These are phyloP conservation scores for Acleris holmiana DNA, from an alignment of 2,888 invertebrate genomes.

Conservation along the genomic window DNA sequence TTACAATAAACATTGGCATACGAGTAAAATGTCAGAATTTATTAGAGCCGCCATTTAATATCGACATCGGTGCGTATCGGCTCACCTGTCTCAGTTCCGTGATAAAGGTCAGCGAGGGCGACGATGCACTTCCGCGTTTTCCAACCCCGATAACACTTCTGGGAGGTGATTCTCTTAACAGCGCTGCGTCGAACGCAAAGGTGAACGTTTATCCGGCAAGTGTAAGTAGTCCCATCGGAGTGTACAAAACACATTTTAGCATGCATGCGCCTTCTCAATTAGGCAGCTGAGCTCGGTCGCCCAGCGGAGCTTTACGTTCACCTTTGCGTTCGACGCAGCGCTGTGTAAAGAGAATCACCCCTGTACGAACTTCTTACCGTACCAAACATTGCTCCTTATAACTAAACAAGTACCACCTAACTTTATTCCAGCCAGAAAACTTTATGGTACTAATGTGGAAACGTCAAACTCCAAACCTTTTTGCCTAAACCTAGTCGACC, in stretches of 20 bases:
- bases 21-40: constrained; percentile 25
- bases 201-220: no score
- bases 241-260: no score
- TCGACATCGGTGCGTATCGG: constrained; percentile 45
- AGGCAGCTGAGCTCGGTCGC: no score
- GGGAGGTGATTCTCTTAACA: no score
- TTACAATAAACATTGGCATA: constrained; percentile 19
- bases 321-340: no score
- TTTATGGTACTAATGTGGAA: constrained; percentile 11
- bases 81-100: constrained; percentile 44
- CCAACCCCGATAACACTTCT: constrained; percentile 33
- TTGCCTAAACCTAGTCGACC: constrained; percentile 20
- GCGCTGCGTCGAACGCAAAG: no score
- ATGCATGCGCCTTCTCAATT: no score
- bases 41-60: constrained; percentile 35
- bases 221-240: no score
- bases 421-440: constrained; percentile 22
- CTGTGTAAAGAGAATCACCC: no score
- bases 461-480: constrained; percentile 23
- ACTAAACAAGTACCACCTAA: constrained; percentile 8
- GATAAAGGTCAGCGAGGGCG: constrained; percentile 56
- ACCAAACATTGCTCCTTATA: not conserved
- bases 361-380: constrained; percentile 10
- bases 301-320: no score
- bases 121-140: constrained; percentile 46